Evolutionary conservation across 2,888 invertebrate genomes (phyloP), one percentile per base, ranked within the genome.

Genomic region (Zelleria hepariella): DNA sequence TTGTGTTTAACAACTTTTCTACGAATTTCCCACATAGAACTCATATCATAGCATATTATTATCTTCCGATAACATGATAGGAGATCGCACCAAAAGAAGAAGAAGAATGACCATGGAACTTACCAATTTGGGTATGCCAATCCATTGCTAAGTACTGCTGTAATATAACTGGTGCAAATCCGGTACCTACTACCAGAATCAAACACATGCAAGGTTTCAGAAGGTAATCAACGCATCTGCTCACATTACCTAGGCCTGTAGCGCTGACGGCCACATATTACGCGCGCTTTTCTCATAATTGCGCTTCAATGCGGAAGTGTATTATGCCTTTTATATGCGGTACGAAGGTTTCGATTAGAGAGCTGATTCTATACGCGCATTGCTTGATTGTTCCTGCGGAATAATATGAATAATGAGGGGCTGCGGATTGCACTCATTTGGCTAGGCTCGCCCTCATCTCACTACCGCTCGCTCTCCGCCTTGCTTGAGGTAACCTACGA

Each of bases 231-330:
- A 49, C 49, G 20, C 20, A 20, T 49, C 20, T 42, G 8, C 23
- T 20, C 51, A 51, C 51, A 21, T 20, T 51, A 51, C 51, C 51
- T 51, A 51, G 23, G 53, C 57, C 61, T 64, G 62, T 62, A 59
- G 60, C 62, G 49, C 64, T 62, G 61, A 63, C 62, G 60, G 60
- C 52, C 59, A 68, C 65, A 63, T 65, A 68, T 68, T 64, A 67
- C 65, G 52, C 60, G 61, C 60, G 61, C 63, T 63, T 63, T 59
- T 66, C 62, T 65, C 63, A 78, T 80, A 81, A 83, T 84, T 78
- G 77, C 75, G 68, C 69, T 66, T 68, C 65, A 73, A 78, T 74
- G 73, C 77, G 82, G 82, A 82, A 82, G 77, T 78, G 74, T 73
- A 82, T 80, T 79, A 79, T 75, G 72, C 74, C 66, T 72, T 73